Percentiles rank a stretch among this genome's conserved stretches.
Evolutionary conservation across 2,113 vertebrate genomes (phyloP).

Genomic region (Eidolon helvum): DNA sequence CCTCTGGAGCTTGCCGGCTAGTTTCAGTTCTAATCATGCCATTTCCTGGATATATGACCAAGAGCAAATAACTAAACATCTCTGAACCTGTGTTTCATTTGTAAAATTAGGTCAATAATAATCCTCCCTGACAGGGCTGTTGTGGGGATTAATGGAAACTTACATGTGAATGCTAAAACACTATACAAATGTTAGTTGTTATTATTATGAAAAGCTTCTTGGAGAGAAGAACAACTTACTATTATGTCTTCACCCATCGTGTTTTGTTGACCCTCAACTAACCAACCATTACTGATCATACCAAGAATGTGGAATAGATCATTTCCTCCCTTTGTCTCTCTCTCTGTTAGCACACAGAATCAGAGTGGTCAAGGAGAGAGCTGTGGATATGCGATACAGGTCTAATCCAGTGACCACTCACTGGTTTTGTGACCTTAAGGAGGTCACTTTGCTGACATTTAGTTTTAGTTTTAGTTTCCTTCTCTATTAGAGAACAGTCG

Average conservation of each 20-base stretch:
- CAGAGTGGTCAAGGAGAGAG: not conserved
- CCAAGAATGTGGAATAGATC: not conserved
- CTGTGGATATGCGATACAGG: not conserved
- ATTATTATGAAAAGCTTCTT: not conserved
- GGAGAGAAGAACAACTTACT: not conserved
- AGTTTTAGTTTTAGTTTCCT: not conserved
- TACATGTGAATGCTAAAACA: not conserved
- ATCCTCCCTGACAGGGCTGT: not conserved
- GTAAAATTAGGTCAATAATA: constrained; percentile 13
- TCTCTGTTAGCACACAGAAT: not conserved
- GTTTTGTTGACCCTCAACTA: not conserved
- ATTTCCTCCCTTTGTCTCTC: not conserved
- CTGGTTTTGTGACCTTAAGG: not conserved
- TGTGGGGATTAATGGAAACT: not conserved
- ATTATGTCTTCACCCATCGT: not conserved
- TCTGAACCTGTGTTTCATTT: constrained; percentile 3
- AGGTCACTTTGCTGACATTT: not conserved
- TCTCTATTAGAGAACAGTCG: not conserved
- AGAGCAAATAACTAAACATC: not conserved
- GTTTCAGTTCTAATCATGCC: not conserved
- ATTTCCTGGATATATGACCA: not conserved
- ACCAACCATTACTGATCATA: not conserved
- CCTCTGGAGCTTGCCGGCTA: not conserved
- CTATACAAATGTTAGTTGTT: not conserved
- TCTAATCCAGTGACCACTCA: not conserved